phyloP scores from a whole-genome alignment of 2,888 invertebrate genomes.

The Seira sanloemensis region DNA sequence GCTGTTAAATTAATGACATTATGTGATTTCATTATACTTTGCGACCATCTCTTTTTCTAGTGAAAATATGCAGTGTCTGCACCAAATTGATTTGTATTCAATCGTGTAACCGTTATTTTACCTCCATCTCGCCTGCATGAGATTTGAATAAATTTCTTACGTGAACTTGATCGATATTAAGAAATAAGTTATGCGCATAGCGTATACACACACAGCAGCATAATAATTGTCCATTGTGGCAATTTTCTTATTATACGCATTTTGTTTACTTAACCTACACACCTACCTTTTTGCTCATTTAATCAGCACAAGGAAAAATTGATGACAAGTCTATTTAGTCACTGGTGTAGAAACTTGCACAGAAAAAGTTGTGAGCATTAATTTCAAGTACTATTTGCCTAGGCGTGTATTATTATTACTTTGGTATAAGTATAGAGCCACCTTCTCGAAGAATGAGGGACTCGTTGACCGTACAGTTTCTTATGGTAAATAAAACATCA shows the following conservation, averaged over 20 bases:
- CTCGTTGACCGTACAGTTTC: conserved; percentile 11
- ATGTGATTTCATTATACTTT: too few relatives aligned
- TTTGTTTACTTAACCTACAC: conserved; percentile 1
- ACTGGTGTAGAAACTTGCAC: not conserved
- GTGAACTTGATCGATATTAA: conserved; percentile 17
- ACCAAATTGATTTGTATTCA: not conserved
- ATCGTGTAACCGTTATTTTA: not conserved
- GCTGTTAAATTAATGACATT: too few relatives aligned
- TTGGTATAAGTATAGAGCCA: not conserved
- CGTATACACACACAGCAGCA: too few relatives aligned
- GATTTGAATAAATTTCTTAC: not conserved
- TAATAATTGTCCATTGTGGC: conserved; percentile 6
- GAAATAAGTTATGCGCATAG: not conserved
- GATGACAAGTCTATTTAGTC: conserved; percentile 9
- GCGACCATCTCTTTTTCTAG: too few relatives aligned
- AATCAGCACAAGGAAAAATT: conserved; percentile 4
- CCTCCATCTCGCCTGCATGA: too few relatives aligned
- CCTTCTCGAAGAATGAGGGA: not conserved
- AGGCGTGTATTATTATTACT: not conserved
- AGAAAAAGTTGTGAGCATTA: too few relatives aligned
- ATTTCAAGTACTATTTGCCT: not conserved
- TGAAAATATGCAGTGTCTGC: too few relatives aligned
- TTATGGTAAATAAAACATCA: not conserved
- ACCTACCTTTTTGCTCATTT: not conserved
- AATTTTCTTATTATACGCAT: not conserved